phyloP scores from a whole-genome alignment of 2,113 vertebrate species.

The Brachypteracias leptosomus region DNA sequence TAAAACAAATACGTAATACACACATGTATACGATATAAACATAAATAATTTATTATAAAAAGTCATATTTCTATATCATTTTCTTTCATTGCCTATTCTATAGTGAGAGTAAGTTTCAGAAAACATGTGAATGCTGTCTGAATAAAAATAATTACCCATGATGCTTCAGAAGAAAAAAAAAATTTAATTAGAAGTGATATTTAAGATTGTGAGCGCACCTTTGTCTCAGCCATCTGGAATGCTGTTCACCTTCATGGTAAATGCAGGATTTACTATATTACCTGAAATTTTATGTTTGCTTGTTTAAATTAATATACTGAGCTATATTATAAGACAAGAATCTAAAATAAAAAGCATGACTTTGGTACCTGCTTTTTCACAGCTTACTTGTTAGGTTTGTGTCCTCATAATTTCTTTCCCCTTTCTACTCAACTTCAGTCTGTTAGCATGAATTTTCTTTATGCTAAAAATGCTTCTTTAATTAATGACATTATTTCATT shows the following conservation, averaged over 20 bases:
- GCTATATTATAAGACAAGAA: background rate
- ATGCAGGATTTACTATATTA: background rate
- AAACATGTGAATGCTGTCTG: background rate
- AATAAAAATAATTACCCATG: background rate
- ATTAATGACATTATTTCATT: constrained; percentile 6
- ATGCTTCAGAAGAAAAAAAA: background rate
- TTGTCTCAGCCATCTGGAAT: background rate
- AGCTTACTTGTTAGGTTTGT: background rate
- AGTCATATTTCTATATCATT: background rate
- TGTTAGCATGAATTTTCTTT: background rate
- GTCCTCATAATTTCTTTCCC: background rate
- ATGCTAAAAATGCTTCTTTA: background rate
- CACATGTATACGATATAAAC: accelerated
- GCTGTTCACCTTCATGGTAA: background rate
- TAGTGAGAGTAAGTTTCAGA: background rate
- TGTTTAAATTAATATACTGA: background rate
- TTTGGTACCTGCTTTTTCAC: background rate
- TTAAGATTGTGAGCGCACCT: background rate
- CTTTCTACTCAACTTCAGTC: background rate
- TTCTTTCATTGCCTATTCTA: background rate
- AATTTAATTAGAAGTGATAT: background rate
- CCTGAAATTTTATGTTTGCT: background rate
- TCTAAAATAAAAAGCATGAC: background rate
- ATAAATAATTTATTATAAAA: background rate
- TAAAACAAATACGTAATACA: background rate